Conservation (phyloP, 2,888 invertebrate species). For the Cephus pygmeus region DNA sequence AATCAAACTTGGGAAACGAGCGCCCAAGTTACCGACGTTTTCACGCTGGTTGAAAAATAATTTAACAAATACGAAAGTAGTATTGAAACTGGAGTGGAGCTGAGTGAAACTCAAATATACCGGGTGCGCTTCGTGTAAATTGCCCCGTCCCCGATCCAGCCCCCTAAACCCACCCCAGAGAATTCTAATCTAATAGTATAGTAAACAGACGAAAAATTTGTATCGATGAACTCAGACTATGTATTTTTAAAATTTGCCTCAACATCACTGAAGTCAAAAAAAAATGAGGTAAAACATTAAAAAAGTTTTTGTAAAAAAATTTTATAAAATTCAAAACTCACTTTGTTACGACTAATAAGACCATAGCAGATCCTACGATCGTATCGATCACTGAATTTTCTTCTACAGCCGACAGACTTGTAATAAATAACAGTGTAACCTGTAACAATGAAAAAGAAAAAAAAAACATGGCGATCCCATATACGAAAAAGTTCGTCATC, state of each 20-base stretch:
- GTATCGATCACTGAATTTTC: background rate
- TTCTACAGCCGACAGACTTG: background rate
- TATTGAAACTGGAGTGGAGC: background rate
- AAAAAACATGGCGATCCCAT: background rate
- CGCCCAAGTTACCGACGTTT: background rate
- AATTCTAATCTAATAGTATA: background rate
- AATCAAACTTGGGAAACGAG: background rate
- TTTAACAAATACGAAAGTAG: background rate
- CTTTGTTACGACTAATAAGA: background rate
- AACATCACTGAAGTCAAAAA: background rate
- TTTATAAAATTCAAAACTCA: background rate
- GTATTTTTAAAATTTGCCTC: background rate
- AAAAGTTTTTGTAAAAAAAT: background rate
- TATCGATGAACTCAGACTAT: background rate
- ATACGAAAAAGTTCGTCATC: background rate
- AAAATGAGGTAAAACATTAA: background rate
- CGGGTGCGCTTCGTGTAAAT: background rate
- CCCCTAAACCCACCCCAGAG: background rate
- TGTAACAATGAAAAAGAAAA: background rate
- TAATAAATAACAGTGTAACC: background rate
- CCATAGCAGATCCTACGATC: background rate
- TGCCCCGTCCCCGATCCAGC: background rate
- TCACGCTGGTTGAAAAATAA: background rate
- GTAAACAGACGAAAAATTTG: background rate
- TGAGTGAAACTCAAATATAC: background rate